Base-by-base conservation (phyloP, 37 sponge, comb jelly and placozoan species). In the Halichondria panicea region DNA sequence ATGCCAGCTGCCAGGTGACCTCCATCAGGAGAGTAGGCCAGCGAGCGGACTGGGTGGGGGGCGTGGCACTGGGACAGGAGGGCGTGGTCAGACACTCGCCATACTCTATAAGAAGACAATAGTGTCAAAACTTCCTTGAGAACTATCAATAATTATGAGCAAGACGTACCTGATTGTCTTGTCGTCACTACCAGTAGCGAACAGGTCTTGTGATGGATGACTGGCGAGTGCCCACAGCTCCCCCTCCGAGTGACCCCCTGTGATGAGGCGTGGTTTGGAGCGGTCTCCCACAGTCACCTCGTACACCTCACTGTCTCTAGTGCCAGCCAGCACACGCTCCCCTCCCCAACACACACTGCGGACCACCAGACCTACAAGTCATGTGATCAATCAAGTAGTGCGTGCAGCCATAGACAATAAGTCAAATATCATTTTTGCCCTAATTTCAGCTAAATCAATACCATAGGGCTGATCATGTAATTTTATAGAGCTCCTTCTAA, bases 161-260 rank as follows among this genome's bases (percentile, higher is more conserved):
- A 15, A 19, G 52, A 40, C 66, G 32, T 42, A 84, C 77, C 84
- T 66, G 37, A 91, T 81, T 42, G 86, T 91, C 63, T 74, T 66
- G 72, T 96, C 91, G 40, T 93, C 94, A 74, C 92, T 89, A 21
- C 88, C 98, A 73, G 98, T 97, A 40, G 89, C 93, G 84, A 94
- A 94, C 34, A 91, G 21, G 9, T 66, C 61, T 61, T 83, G 40
- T 0, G 42, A 31, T 3, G 92, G 95, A 44, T 97, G 98, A 13
- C 79, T 43, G 44, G 98, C 98, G 27, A 97, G 68, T 0, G 81
- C 98, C 98, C 98, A 97, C 68, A 97, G 66, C 63, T 95, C 98
- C 38, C 98, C 98, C 68, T 97, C 98, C 46, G 84, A 72, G 46
- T 97, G 98, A 1, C 98, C 98, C 58, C 79, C 63, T 32, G 63